Percentiles rank a stretch among this genome's conserved stretches.
Evolutionary conservation across 2,113 vertebrate species (phyloP).

Genomic region (Patagioenas fasciata): DNA sequence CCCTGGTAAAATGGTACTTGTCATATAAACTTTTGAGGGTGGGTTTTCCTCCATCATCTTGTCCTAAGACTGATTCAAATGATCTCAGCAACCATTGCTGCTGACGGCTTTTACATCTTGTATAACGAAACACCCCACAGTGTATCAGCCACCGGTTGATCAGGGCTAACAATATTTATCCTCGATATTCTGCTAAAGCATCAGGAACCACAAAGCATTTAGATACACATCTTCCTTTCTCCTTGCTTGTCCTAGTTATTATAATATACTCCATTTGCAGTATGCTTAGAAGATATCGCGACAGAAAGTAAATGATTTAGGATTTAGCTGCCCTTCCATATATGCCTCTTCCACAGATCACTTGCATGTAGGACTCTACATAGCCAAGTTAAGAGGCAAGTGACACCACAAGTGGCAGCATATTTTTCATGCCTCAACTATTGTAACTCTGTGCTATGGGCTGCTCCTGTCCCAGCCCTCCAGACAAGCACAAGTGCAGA

Average conservation of each 20-base stretch:
- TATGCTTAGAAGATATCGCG: neutral
- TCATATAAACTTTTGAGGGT: neutral
- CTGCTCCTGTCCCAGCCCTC: neutral
- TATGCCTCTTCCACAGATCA: neutral
- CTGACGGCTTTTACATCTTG: neutral
- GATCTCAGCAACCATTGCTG: neutral
- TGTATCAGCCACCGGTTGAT: neutral
- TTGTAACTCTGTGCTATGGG: neutral
- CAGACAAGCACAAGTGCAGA: rapidly evolving
- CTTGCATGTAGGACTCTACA: neutral
- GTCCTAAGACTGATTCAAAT: neutral
- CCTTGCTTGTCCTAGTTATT: neutral
- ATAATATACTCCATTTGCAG: neutral
- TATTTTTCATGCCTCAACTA: neutral
- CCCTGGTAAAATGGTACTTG: neutral
- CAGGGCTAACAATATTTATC: neutral
- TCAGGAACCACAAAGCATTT: neutral
- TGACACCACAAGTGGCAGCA: neutral
- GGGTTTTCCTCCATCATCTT: neutral
- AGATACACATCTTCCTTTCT: neutral
- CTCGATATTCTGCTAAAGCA: neutral
- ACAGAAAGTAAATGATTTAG: neutral
- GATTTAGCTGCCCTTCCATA: neutral
- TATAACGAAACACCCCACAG: neutral
- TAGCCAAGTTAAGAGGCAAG: neutral